Base-by-base conservation (phyloP, 2,113 vertebrate species). In the Tragelaphus scriptus region DNA sequence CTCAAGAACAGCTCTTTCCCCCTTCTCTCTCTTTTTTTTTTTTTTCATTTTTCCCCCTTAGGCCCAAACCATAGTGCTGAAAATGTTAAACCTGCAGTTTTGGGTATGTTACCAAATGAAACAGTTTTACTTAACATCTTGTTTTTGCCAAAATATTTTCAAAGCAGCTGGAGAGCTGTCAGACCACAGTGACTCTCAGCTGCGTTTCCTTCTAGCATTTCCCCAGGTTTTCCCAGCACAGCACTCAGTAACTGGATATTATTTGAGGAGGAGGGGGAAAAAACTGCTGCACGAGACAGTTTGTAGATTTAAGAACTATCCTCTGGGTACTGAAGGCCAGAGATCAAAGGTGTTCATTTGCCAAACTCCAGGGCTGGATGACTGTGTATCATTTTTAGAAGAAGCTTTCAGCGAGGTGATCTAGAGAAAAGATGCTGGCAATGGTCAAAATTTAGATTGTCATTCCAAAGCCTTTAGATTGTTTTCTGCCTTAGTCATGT, bases 41-140 rank as follows among this genome's bases (percentile, higher is more conserved):
- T 58, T 63, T n/a, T 12, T 49, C 11, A 21, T 56, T 55, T 65
- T 82, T 32, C 40, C 77, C 80, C 47, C 85, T 98, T 97, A 98
- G 98, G 98, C 94, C 56, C 81, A 98, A 96, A 90, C 94, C 65
- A 97, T 80, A 95, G 59, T 97, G 96, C 84, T 98, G 98, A 98
- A 99, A 99, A 99, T 99, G 98, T 98, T 98, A 99, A 99, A 98
- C 98, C 98, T 99, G 98, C 96, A 98, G 97, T 98, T 98, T 98
- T 98, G 98, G 97, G 98, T 99, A 98, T 99, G 98, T 98, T 99
- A 99, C 99, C 98, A 99, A 99, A 99, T 98, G 99, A 99, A 99
- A 99, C 98, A 99, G 98, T 99, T 99, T 99, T 98, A 99, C 98
- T 99, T 99, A 98, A 99, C 99, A 98, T 98, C 98, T 98, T 99